Evolutionary conservation across 1,140 invertebrate species (phyloP).

Genomic region (Metopolophium dirhodum): DNA sequence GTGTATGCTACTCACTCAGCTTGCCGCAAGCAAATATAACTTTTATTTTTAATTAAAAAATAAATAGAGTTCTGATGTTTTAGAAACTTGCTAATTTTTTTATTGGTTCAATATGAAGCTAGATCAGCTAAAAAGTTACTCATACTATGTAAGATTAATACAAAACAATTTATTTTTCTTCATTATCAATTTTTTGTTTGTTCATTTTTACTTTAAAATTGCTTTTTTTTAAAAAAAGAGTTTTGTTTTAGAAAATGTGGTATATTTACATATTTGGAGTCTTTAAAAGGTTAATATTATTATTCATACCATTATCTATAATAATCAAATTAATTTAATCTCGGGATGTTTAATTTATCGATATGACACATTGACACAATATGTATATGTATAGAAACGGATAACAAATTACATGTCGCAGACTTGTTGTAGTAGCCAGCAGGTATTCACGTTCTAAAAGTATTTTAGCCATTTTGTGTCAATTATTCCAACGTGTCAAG

Average conservation of each 20-base stretch:
- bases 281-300: background rate
- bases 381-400: no score
- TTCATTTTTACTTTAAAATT: background rate
- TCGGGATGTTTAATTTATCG: background rate
- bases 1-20: background rate
- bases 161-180: background rate
- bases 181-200: background rate
- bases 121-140: background rate
- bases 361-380: background rate
- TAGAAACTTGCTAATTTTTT: background rate
- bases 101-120: background rate
- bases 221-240: background rate
- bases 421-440: background rate
- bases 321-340: background rate
- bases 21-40: background rate
- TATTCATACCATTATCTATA: background rate
- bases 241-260: background rate
- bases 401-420: background rate
- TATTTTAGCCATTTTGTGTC: background rate
- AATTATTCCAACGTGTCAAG: no score
- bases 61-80: background rate
- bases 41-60: background rate
- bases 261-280: background rate
- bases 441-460: background rate
- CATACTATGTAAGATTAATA: background rate